A percentile compares a stretch with the other conserved stretches of the same genome.
Evolutionary conservation across 2,113 vertebrate genomes (phyloP).

Genomic region (Eptesicus fuscus): DNA sequence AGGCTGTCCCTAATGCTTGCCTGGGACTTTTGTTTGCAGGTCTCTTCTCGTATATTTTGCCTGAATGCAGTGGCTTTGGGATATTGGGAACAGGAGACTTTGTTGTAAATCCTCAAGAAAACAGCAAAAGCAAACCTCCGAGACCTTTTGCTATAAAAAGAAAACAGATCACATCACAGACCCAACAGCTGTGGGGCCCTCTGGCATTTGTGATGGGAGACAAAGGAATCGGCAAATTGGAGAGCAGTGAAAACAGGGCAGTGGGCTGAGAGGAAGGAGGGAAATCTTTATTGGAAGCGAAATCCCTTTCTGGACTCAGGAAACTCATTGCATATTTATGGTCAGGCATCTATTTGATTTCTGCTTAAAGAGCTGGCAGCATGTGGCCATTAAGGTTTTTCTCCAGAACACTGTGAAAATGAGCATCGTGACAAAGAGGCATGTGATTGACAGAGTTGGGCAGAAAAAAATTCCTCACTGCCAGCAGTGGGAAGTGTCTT

Average conservation of each 20-base stretch:
- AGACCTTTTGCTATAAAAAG: conserved; percentile 30
- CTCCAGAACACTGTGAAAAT: neutral
- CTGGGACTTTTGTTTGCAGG: neutral
- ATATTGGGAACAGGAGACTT: neutral
- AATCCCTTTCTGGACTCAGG: neutral
- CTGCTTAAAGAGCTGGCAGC: conserved; percentile 25
- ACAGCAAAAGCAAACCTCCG: conserved; percentile 9
- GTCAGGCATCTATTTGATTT: neutral
- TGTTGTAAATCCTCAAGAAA: neutral
- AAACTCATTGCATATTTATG: neutral
- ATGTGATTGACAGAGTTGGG: neutral
- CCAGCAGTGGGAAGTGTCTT: neutral
- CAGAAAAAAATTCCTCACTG: neutral
- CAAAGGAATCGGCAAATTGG: neutral
- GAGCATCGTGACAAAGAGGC: conserved; percentile 13
- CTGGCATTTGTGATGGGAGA: neutral
- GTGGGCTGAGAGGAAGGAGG: neutral
- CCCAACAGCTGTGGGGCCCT: neutral
- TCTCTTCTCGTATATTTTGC: conserved; percentile 36
- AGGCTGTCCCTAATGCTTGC: neutral
- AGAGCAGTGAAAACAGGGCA: neutral
- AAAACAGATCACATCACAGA: conserved; percentile 10
- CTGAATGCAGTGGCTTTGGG: conserved; percentile 19
- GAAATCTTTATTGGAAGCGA: neutral
- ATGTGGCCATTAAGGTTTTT: conserved; percentile 36